Base-by-base conservation (phyloP, 2,888 invertebrate species). In the Uloborus plumipes region DNA sequence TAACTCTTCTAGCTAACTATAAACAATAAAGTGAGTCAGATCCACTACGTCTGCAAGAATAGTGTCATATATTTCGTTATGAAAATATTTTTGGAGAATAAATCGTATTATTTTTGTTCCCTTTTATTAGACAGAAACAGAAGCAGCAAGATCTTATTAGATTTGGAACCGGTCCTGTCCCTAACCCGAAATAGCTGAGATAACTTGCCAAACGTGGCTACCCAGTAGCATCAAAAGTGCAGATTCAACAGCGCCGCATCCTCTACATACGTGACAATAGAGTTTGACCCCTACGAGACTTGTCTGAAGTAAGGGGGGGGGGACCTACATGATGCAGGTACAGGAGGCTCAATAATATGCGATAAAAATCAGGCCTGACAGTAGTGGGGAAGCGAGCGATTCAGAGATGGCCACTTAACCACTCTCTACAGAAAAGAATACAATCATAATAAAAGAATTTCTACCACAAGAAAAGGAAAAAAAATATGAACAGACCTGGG, bases 391-490 rank as follows among this genome's bases (percentile, higher is more conserved):
- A 15, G 59, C 39, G 66, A 58, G 20, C 66, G 61, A 76, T 76
- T 76, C 75, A 76, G n/a, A 76, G 75, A 67, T 76, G 75, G 75
- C 75, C 75, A 76, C 75, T 76, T 76, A 76, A 76, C 67, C 75
- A 50, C 59, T 51, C 18, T 22, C 31, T 2, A 51, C 59, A 39
- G 22, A 20, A 22, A n/a, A 51, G 61, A 16, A 39, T 18, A 67
- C 50, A 61, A 50, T 26, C 20, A 74, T 49, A 49, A 74, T 66
- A 66, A 74, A 66, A 76, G 75, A 67, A 76, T 67, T 76, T 76
- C 50, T 67, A n/a, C 59, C 39, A 39, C 39, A 39, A 39, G 39
- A 39, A 39, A 39, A 39, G 50, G 75, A 51, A 20, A 47, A 59
- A 59, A 64, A 47, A n/a, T 31, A 13, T 62, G 39, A 22, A 59